Percentiles rank a stretch among this genome's conserved stretches.
Evolutionary conservation across 2,888 invertebrate genomes (phyloP).

Genomic region (Palloptera scutellata): DNA sequence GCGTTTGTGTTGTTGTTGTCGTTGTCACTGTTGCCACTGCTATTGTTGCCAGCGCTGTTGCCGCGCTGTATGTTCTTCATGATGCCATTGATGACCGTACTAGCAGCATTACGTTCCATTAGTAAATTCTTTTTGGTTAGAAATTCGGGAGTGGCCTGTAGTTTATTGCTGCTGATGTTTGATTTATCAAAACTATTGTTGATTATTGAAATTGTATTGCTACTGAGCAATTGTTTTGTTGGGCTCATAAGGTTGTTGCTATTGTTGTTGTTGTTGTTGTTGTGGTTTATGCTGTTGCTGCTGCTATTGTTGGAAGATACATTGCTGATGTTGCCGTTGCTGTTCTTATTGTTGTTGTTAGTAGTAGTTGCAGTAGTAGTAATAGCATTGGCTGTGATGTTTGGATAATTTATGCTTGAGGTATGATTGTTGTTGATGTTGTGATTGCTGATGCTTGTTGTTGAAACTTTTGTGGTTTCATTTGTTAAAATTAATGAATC

Average conservation of each 20-base stretch:
- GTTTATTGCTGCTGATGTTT: conserved; percentile 42
- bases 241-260: conserved; percentile 54
- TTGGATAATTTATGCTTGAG: conserved; percentile 24
- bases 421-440: conserved; percentile 38
- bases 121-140: conserved; percentile 60
- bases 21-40: conserved; percentile 30
- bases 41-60: conserved; percentile 35
- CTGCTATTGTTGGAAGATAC: conserved; percentile 21
- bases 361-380: conserved; percentile 33
- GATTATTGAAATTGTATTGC: conserved; percentile 46
- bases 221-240: conserved; percentile 53
- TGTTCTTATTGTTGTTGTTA: conserved; percentile 31
- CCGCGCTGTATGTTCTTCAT: conserved; percentile 59
- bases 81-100: conserved; percentile 59
- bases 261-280: conserved; percentile 44
- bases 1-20: conserved; percentile 44
- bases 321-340: conserved; percentile 32
- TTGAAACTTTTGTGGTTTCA: conserved; percentile 37
- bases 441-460: conserved; percentile 36
- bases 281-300: conserved; percentile 35
- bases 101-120: conserved; percentile 59
- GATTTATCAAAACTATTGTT: conserved; percentile 37
- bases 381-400: conserved; percentile 43
- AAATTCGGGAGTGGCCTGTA: conserved; percentile 50
- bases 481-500: conserved; percentile 54